phyloP scores from a whole-genome alignment of 2,797 vertebrate genomes.

The Cryptoprocta ferox region DNA sequence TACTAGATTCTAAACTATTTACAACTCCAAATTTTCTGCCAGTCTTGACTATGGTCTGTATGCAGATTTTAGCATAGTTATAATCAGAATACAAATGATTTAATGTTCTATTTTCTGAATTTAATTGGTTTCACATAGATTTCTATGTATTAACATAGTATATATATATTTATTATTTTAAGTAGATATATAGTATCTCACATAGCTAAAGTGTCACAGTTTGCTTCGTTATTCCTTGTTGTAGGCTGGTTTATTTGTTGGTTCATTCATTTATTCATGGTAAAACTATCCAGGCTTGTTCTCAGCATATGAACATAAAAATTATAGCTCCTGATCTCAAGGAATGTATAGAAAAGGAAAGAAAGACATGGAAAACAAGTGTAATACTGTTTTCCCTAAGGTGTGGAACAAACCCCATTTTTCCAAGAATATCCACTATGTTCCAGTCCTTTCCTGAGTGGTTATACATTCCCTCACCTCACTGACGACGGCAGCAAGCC shows the following conservation, averaged over 20 bases:
- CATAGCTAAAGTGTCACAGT: not conserved
- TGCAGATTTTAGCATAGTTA: not conserved
- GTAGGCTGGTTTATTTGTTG: not conserved
- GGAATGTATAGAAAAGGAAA: not conserved
- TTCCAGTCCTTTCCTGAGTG: not conserved
- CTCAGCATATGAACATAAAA: not conserved
- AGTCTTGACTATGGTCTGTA: not conserved
- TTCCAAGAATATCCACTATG: not conserved
- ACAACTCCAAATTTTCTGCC: not conserved
- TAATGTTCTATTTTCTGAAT: not conserved
- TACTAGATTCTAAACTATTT: conserved; percentile 19
- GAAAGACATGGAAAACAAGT: not conserved
- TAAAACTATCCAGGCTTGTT: not conserved
- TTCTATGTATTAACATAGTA: not conserved
- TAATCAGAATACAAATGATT: not conserved
- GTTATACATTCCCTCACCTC: not conserved
- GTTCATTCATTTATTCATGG: not conserved
- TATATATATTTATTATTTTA: not conserved
- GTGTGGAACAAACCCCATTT: not conserved
- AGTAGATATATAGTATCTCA: not conserved
- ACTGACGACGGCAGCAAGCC: not conserved
- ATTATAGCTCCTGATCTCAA: not conserved
- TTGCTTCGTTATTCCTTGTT: not conserved
- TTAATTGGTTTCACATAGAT: not conserved
- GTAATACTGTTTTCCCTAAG: not conserved